Evolutionary conservation across 2,797 vertebrate genomes (phyloP), one percentile per base, ranked within the genome.

Genomic region (Monodelphis domestica): DNA sequence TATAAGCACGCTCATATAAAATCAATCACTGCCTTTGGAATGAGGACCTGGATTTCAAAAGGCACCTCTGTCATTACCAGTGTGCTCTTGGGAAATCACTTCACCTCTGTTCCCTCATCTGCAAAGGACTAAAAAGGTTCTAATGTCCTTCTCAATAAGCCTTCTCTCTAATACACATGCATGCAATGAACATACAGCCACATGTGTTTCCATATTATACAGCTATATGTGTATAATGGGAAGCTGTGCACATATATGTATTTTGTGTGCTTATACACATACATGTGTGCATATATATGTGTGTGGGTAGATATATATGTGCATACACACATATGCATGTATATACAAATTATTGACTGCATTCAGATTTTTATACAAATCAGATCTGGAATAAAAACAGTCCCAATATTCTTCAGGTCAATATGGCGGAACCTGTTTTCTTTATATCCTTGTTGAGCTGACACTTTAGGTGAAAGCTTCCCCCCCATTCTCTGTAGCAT

Each of bases 391-490:
- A 84, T 50, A 84, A 84, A 21, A 84, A 28, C 3, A 45, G 21
- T 0, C 0, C 26, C 84, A 50, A 26, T 84, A 10, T 84, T 78
- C 70, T 78, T 84, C 38, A 26, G 1, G 26, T 84, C 70, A 84
- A 84, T 84, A 84, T 12, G 38, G 38, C 24, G 90, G 45, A 93
- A 59, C 24, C 45, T 94, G 17, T 91, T 84, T 94, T 55, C 53
- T 92, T 53, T 91, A 26, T 70, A 92, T 96, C 91, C 70, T 94
- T 91, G 90, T 92, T 91, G 91, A 94, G 54, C 57, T 94, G 95
- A 96, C 52, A 93, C 87, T 53, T 45, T n/a, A 91, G 88, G 59
- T 94, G 95, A 97, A 95, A 95, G n/a, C n/a, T n/a, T n/a, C 89
- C 38, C 91, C 89, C 88, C 55, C 87, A 89, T 0, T 33, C 55